Evolutionary conservation across 2,797 vertebrate genomes (phyloP).

Genomic region (Hippocampus kuda): DNA sequence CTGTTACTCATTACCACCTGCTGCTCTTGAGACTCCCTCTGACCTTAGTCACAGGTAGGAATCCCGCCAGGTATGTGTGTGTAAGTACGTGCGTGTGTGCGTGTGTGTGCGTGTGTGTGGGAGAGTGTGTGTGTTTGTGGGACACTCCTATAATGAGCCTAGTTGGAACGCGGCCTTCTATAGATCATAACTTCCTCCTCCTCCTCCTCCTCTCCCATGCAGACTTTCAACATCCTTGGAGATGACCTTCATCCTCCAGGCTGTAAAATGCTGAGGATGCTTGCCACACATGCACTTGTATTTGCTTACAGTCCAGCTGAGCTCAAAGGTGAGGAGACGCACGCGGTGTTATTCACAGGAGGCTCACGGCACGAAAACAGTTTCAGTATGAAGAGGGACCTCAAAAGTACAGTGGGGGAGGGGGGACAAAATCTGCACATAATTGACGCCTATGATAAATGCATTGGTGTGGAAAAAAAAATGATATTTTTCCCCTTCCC

Average conservation of each 20-base stretch:
- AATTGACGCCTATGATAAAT: no score
- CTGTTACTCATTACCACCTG: conserved; percentile 70
- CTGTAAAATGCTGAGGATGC: conserved; percentile 2
- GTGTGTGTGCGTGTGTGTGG: no score
- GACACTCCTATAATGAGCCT: conserved; percentile 1
- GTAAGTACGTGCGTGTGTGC: not conserved
- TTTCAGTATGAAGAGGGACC: not conserved
- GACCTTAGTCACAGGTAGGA: conserved; percentile 61
- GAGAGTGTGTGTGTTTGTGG: conserved; percentile 3
- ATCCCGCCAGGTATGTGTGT: conserved; percentile 43
- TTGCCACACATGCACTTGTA: not conserved
- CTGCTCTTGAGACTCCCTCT: conserved; percentile 55
- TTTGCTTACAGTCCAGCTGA: not conserved
- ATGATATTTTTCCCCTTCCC: no score
- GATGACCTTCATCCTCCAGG: conserved; percentile 47
- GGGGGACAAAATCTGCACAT: no score
- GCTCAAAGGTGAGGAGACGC: conserved; percentile 3
- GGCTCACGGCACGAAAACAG: not conserved
- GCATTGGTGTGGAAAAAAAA: no score
- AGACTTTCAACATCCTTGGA: conserved; percentile 27
- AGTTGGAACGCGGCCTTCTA: conserved; percentile 25
- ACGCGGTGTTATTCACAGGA: conserved; percentile 1
- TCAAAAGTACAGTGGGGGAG: no score
- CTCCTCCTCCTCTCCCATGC: conserved; percentile 36
- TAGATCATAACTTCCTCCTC: conserved; percentile 27